Conservation (phyloP, 2,888 invertebrate genomes). For the Cephonodes hylas region DNA sequence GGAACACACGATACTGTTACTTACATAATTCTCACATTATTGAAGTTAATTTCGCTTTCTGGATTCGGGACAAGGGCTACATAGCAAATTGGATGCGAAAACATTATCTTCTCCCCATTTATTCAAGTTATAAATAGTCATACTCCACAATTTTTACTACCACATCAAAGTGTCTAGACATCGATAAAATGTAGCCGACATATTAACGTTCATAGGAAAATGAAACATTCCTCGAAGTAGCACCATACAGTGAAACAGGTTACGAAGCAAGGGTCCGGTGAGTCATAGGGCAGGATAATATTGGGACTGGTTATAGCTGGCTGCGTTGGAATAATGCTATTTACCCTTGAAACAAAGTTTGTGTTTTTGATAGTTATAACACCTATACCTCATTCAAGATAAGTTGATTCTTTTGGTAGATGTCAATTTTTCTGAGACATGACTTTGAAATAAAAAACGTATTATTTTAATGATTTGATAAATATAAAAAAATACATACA, state of each 20-base stretch:
- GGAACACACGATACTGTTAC: too few relatives aligned
- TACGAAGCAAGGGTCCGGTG: neutral
- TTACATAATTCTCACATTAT: too few relatives aligned
- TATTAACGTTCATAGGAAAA: slow-evolving; percentile 15
- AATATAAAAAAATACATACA: too few relatives aligned
- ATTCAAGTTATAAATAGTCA: neutral
- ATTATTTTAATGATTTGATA: too few relatives aligned
- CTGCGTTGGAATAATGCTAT: neutral
- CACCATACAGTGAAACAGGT: neutral
- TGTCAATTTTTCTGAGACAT: too few relatives aligned
- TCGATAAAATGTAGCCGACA: neutral
- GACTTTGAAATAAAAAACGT: too few relatives aligned
- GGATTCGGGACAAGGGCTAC: neutral
- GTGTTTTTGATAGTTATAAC: too few relatives aligned
- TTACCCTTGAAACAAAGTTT: neutral
- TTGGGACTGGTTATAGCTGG: neutral
- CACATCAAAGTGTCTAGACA: neutral
- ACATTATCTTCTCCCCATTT: neutral
- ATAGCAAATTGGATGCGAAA: neutral
- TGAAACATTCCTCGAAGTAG: neutral
- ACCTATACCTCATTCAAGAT: too few relatives aligned
- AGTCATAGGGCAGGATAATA: neutral
- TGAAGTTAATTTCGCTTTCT: too few relatives aligned
- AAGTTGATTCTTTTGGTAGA: too few relatives aligned
- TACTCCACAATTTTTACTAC: neutral